Evolutionary conservation across 2,113 vertebrate species (phyloP).

Genomic region (Paedocypris sp.): DNA sequence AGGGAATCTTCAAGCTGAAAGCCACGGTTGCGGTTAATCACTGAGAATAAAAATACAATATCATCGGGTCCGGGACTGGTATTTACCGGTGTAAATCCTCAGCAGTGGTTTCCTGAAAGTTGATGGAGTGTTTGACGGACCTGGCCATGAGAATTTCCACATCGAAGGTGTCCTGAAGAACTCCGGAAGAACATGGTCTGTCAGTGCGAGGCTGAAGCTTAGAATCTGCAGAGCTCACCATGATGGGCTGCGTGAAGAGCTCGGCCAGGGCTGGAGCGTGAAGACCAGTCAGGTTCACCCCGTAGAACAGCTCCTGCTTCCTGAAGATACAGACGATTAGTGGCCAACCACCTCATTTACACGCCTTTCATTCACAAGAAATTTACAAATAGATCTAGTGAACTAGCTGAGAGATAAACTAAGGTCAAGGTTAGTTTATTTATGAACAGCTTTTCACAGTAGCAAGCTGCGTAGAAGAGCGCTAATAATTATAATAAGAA

Average conservation of each 20-base stretch:
- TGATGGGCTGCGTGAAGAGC: conserved; percentile 64
- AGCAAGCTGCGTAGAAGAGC: too few relatives aligned
- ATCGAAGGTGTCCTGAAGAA: conserved; percentile 66
- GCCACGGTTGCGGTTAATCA: conserved; percentile 9
- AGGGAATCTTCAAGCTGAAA: conserved; percentile 68
- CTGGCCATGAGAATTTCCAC: conserved; percentile 65
- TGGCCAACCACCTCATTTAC: neutral
- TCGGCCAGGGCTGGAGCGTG: conserved; percentile 54
- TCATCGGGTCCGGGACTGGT: neutral
- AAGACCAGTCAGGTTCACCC: conserved; percentile 62
- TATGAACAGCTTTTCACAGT: too few relatives aligned
- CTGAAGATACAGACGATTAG: conserved; percentile 36
- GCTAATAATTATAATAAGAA: too few relatives aligned
- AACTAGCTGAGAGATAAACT: too few relatives aligned
- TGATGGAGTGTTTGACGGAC: conserved; percentile 66
- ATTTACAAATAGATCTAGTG: too few relatives aligned
- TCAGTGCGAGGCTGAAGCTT: too few relatives aligned
- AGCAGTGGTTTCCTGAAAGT: conserved; percentile 61
- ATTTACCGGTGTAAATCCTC: conserved; percentile 55
- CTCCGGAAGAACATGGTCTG: too few relatives aligned
- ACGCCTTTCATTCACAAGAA: neutral
- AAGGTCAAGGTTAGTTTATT: too few relatives aligned
- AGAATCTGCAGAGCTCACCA: too few relatives aligned
- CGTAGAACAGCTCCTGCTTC: conserved; percentile 66
- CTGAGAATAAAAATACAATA: conserved; percentile 1